Base-by-base conservation (phyloP, 2,113 vertebrate species). In the Zootoca vivipara region DNA sequence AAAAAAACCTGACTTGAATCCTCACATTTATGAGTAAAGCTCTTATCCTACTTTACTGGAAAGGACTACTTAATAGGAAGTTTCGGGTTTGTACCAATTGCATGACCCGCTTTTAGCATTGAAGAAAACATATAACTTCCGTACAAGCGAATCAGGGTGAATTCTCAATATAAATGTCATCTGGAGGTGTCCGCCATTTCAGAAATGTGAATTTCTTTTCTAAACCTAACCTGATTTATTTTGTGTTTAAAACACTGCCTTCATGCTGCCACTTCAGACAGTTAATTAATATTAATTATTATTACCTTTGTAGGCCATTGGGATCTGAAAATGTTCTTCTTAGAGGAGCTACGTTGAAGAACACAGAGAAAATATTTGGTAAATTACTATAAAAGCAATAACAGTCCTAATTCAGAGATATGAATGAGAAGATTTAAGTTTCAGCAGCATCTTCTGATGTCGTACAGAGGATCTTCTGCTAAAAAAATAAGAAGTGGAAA, bases 241-340 rank as follows among this genome's bases (percentile, higher is more conserved):
- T 33, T 85, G 33, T 28, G 93, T 93, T 33, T 13, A 4, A 77
- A 69, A 38, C 64, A 2, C 12, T n/a, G 35, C 65, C 7, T 40
- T 79, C 0, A 38, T 56, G 35, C 20, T 35, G 7, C 79, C 72
- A 89, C 62, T 42, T 1, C 58, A 91, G 56, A 62, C 22, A 40
- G 56, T 10, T 78, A 28, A 30, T 35, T 35, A n/a, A 67, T 2
- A 0, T 91, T 85, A n/a, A n/a, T n/a, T n/a, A n/a, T 81, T 38
- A 26, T 90, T 95, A 9, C 74, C 64, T 93, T 91, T 87, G 3
- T 93, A 99, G 99, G 96, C 98, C 99, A 0, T 93, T 99, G 83
- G 99, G 98, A 92, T 98, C 98, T 0, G 99, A 99, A 94, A 99
- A 99, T 95, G 85, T 99, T 94, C 98, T 99, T 91, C 98, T 99